These are phyloP conservation scores for Plectropomus leopardus DNA, from an alignment of 2,113 vertebrate species.

Conservation along the genomic window DNA sequence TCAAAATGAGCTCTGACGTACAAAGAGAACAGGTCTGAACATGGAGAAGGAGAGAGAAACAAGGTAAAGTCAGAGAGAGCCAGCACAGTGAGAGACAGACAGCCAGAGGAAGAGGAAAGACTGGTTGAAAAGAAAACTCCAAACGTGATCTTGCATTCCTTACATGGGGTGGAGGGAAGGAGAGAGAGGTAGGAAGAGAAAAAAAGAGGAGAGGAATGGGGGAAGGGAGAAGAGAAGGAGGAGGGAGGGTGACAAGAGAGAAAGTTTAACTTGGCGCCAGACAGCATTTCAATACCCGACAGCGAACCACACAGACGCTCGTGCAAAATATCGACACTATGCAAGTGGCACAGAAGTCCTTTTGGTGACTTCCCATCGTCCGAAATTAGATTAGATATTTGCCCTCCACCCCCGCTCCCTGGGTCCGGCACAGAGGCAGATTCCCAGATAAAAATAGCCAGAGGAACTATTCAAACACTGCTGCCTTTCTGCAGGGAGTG, in stretches of 20 bases:
- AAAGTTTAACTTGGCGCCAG: constrained; percentile 86
- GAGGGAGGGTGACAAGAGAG: constrained; percentile 65
- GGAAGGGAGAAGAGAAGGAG: constrained; percentile 38
- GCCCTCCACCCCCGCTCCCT: constrained; percentile 72
- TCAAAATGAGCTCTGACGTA: constrained; percentile 62
- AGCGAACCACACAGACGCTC: constrained; percentile 73
- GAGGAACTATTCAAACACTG: constrained; percentile 84
- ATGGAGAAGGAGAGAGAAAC: constrained; percentile 40
- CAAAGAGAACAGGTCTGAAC: constrained; percentile 76
- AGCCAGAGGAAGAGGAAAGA: constrained; percentile 65
- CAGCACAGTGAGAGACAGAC: constrained; percentile 15
- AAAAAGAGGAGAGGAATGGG: constrained; percentile 34
- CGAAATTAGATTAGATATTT: constrained; percentile 85
- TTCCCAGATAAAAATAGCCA: constrained; percentile 87
- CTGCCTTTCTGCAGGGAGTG: constrained; percentile 80
- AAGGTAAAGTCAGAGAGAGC: constrained; percentile 15
- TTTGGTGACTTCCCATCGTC: constrained; percentile 83
- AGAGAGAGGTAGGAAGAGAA: constrained; percentile 30
- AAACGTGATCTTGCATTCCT: constrained; percentile 85
- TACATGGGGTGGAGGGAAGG: constrained; percentile 72
- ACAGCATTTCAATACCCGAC: constrained; percentile 80
- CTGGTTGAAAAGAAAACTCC: constrained; percentile 72
- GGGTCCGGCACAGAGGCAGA: constrained; percentile 81
- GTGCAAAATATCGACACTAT: constrained; percentile 70
- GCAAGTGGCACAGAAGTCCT: constrained; percentile 72